Base-by-base conservation (phyloP, 1,140 invertebrate species). In the Drosophila lini region DNA sequence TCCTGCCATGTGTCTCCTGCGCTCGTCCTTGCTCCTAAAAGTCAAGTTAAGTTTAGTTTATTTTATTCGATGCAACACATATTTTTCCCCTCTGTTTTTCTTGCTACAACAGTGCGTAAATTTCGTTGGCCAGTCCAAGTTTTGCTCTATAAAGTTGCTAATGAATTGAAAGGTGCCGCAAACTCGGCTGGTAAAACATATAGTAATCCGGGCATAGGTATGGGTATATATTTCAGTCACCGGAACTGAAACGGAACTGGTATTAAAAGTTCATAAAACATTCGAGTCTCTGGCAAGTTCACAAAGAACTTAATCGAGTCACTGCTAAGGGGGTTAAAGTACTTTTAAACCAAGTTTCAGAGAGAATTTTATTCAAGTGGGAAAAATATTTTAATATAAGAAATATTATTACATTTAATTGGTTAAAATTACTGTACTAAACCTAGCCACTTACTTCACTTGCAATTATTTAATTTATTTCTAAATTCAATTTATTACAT, bases 91-190 rank as follows among this genome's bases (percentile, higher is more conserved):
- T 40, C 42, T 62, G 45, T 45, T 73, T 74, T 74, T 61, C 70
- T 50, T 58, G 15, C 16, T 15, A 28, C 5, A 32, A 70, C 42
- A 80, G 52, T 78, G 60, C 59, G 63, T 78, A 79, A 68, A 79
- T 88, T 73, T 60, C 38, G 47, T 56, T 48, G 50, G 56, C 68
- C 40, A 41, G 56, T 53, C 50, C 57, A 81, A 84, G 64, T 75
- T 78, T 32, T 44, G 34, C 57, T 52, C 53, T 53, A 82, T 83
- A 88, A 86, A 86, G 62, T 88, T 83, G 45, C 47, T 77, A 86
- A 88, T 86, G 83, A 88, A 86, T 86, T 83, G 83, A 83, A 80
- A 88, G 83, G 80, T 83, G 68, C 58, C 58, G 15, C 31, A 44
- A 38, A 59, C 47, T 44, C 41, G 55, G 31, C 53, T 44, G 22